Evolutionary conservation across 2,113 vertebrate species (phyloP), one percentile per base, ranked within the genome.

Genomic region (Callospermophilus lateralis): DNA sequence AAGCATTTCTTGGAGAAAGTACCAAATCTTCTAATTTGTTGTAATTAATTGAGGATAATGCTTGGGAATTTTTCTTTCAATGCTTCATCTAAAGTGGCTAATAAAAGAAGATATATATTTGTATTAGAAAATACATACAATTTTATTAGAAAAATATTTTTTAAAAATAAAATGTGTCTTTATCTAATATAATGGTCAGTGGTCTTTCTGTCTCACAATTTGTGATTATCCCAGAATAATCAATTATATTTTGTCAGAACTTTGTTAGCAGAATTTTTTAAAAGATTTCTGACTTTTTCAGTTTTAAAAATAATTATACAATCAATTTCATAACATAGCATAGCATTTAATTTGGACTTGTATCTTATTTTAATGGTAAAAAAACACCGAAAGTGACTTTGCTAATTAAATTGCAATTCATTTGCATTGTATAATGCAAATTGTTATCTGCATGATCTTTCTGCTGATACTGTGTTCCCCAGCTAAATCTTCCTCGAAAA

Each of bases 401-500:
- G 34, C 58, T 80, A 17, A 63, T 74, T 72, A 17, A 92, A 51
- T 10, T 74, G 24, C 0, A 32, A 0, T n/a, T 77, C 0, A 30
- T 61, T 96, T 96, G 81, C 22, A 68, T 90, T 88, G 1, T 58
- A 15, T 70, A 94, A 1, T 45, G 45, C 45, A 45, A 45, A 45
- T 45, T 45, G 8, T 9, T 45, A 9, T 89, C 16, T 87, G 30
- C 4, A 30, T 6, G 42, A 77, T 72, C 34, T 76, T 58, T 6
- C 58, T 72, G 22, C 65, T 84, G 34, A 53, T 5, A n/a, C 8
- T 83, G 15, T 58, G 32, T 73, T 65, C 30, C 5, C 45, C 1
- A 74, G 30, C 17, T 87, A 89, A 96, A 89, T 90, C 45, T 28
- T 84, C 6, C 37, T 89, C 88, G 53, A 77, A 90, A 92, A 84